Base-by-base conservation (phyloP, 2,888 invertebrate genomes). In the Andricus curvator region DNA sequence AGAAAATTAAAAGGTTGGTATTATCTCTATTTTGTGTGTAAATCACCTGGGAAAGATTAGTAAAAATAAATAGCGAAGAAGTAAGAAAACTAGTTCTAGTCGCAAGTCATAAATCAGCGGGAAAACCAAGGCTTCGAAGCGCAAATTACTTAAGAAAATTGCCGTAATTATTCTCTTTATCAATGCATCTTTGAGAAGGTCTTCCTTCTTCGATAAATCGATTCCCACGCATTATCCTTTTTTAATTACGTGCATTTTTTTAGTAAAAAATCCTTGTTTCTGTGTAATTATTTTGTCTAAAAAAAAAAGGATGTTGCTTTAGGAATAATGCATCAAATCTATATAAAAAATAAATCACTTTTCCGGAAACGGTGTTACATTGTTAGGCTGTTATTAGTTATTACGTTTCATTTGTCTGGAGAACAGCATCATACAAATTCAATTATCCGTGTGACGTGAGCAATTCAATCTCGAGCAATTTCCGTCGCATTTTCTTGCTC, bases 121-220 rank as follows among this genome's bases (percentile, higher is more conserved):
- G 33, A 33, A 62, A 25, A 25, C 25, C 74, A 51, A 74, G 74
- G 74, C 33, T 74, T 56, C 56, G 33, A 56, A 74, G 51, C 74
- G 51, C 56, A 74, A 74, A 74, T 74, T 74, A 74, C 74, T 74
- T 74, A 37, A 74, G 74, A 74, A 74, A 74, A 74, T 74, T 74
- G 33, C 74, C 51, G 74, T 74, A 33, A 74, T 74, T 74, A 74
- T 74, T 51, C 56, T 74, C 29, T 56, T 74, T 74, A 74, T 74
- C 74, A 56, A 56, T 74, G 56, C 74, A 74, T 74, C 74, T 74
- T 56, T 74, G 33, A 51, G 29, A 33, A 74, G 74, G 56, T 74
- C 33, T 74, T 74, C 74, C 51, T 74, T 56, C 56, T 74, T 74
- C 33, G 33, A 74, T 56, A 56, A 33, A 56, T 56, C 33, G n/a